These are phyloP conservation scores for Melopsittacus undulatus DNA, from an alignment of 2,797 vertebrate genomes.

Conservation along the genomic window DNA sequence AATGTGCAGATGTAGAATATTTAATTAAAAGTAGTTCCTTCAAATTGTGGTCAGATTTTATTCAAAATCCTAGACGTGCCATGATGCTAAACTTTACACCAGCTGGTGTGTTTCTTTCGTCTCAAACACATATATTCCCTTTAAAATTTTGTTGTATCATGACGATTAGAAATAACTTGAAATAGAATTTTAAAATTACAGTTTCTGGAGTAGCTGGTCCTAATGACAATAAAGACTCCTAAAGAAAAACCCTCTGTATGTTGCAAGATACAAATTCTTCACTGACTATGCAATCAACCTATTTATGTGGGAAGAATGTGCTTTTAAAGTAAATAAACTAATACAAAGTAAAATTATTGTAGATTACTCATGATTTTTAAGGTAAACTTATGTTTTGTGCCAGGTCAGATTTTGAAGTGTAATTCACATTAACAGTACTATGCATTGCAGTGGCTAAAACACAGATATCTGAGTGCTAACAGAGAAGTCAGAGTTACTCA, in stretches of 20 bases:
- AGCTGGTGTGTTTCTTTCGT: neutral
- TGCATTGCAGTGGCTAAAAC: neutral
- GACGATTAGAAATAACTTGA: neutral
- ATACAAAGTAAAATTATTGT: neutral
- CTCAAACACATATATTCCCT: neutral
- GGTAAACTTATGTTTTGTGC: neutral
- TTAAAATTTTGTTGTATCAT: neutral
- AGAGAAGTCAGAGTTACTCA: neutral
- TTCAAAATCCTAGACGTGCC: neutral
- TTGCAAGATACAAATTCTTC: neutral
- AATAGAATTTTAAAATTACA: neutral
- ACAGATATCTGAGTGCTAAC: neutral
- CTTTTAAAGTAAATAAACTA: neutral
- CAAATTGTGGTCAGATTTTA: conserved; percentile 1
- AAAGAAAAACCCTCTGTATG: neutral
- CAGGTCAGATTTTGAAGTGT: neutral
- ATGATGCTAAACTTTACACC: neutral
- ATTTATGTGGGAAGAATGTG: rapidly evolving
- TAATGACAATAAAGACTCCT: neutral
- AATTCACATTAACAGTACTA: neutral
- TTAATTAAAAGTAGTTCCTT: conserved; percentile 47
- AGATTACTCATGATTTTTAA: neutral
- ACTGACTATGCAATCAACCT: neutral
- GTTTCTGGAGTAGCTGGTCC: neutral
- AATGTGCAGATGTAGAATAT: neutral